Conservation (phyloP, 1,140 invertebrate species). For the Leguminivora glycinivorella region DNA sequence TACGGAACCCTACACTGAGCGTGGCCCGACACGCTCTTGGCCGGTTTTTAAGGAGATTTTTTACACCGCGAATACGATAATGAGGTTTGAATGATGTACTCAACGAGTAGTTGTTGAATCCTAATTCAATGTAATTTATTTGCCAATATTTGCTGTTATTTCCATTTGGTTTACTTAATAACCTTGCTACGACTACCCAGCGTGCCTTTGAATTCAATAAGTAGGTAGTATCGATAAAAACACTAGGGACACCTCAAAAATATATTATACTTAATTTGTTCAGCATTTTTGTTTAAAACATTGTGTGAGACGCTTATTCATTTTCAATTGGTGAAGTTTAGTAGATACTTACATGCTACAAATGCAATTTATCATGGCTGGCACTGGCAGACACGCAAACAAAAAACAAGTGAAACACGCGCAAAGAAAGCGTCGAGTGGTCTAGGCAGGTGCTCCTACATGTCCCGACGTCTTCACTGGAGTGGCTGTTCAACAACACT, state of each 20-base stretch:
- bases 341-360: too few species aligned
- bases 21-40: too few species aligned
- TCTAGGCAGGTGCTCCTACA: slow-evolving; percentile 31
- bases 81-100: neutral
- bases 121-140: neutral
- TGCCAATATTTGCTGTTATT: neutral
- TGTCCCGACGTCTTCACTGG: slow-evolving; percentile 53
- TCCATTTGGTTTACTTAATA: too few species aligned
- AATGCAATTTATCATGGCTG: neutral
- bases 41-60: neutral
- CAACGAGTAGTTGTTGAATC: neutral
- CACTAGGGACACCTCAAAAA: too few species aligned
- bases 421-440: slow-evolving; percentile 13
- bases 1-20: too few species aligned
- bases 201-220: too few species aligned
- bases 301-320: too few species aligned
- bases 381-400: neutral
- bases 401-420: slow-evolving; percentile 5
- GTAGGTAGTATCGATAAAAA: neutral
- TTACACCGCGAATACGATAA: neutral
- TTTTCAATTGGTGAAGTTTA: too few species aligned
- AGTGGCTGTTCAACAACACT: slow-evolving; percentile 68
- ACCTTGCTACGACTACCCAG: too few species aligned
- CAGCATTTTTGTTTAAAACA: too few species aligned
- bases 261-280: too few species aligned